Conservation (phyloP, 2,797 vertebrate genomes). For the Orientallactaga sibirica region DNA sequence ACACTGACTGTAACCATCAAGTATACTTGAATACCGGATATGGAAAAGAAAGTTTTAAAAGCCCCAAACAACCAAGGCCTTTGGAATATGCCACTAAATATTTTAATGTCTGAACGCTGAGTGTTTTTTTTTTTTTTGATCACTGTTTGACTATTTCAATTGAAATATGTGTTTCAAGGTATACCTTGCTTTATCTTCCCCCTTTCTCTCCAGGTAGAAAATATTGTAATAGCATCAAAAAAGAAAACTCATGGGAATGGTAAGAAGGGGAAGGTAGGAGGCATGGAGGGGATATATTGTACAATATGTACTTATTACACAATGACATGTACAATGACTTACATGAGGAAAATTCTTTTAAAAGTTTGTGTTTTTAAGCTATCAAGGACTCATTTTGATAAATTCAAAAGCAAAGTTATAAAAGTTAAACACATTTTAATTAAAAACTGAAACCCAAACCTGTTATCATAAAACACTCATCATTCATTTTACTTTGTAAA, state of each 20-base stretch:
- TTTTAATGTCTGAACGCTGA: not conserved
- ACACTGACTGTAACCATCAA: too few relatives aligned
- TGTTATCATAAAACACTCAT: not conserved
- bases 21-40: not conserved
- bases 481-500: not conserved
- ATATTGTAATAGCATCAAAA: not conserved
- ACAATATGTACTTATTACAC: not conserved
- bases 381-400: not conserved
- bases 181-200: not conserved
- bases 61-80: not conserved
- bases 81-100: not conserved
- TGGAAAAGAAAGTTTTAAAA: not conserved
- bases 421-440: not conserved
- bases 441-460: not conserved
- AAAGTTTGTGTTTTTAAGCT: not conserved
- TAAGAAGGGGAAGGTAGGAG: too few relatives aligned
- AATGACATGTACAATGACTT: not conserved
- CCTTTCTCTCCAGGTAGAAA: conserved; percentile 11
- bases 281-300: too few relatives aligned
- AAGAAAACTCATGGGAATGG: too few relatives aligned
- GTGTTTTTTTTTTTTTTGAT: conserved; percentile 35
- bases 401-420: not conserved
- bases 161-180: not conserved
- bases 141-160: not conserved
- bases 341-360: too few relatives aligned